Evolutionary conservation across 2,888 invertebrate species (phyloP).

Genomic region (Apotomis capreana): DNA sequence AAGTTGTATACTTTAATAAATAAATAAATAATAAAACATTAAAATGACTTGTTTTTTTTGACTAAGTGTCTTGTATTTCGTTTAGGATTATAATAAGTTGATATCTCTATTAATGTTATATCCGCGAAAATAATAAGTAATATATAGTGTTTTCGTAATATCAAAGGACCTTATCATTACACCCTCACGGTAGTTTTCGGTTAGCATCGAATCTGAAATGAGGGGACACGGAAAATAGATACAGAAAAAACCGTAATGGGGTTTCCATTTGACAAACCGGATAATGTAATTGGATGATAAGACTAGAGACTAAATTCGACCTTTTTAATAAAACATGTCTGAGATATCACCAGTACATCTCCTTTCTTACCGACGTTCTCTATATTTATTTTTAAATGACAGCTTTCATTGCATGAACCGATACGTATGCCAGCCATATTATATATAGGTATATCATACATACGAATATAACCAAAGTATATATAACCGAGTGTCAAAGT

Average conservation of each 20-base stretch:
- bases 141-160: background rate
- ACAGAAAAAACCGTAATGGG: slow-evolving; percentile 9
- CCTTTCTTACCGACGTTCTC: too few relatives aligned
- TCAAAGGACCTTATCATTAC: background rate
- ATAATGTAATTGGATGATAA: slow-evolving; percentile 28
- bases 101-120: background rate
- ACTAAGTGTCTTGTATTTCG: slow-evolving; percentile 1
- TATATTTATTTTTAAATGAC: too few relatives aligned
- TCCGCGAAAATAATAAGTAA: background rate
- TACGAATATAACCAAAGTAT: too few relatives aligned
- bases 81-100: background rate
- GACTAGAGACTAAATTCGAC: background rate
- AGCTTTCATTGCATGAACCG: too few relatives aligned
- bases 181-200: slow-evolving; percentile 7
- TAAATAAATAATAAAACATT: too few relatives aligned
- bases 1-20: too few relatives aligned
- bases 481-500: too few relatives aligned
- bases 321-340: too few relatives aligned
- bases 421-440: too few relatives aligned
- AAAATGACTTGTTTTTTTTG: too few relatives aligned
- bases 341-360: too few relatives aligned
- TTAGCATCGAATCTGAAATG: slow-evolving; percentile 20
- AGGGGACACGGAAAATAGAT: slow-evolving; percentile 3
- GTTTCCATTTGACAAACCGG: slow-evolving; percentile 23
- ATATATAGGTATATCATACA: too few relatives aligned